phyloP scores from a whole-genome alignment of 2,888 invertebrate genomes.

The Drosophila eohydei region DNA sequence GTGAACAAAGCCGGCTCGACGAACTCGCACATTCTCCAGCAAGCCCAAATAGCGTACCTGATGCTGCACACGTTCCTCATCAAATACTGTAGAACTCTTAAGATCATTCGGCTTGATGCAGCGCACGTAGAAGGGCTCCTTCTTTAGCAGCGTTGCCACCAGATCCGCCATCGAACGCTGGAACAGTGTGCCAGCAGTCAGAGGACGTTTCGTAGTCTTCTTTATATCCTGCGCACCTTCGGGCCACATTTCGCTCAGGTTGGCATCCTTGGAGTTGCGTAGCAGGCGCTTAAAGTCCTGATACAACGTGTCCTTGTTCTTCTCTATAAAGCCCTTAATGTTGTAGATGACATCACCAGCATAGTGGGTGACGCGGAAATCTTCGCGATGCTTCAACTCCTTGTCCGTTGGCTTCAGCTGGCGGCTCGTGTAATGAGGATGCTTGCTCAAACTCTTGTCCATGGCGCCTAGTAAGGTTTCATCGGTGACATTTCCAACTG shows the following conservation, averaged over 20 bases:
- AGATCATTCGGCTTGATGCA: slow-evolving; percentile 99
- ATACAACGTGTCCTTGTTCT: slow-evolving; percentile 98
- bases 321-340: slow-evolving; percentile 96
- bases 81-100: slow-evolving; percentile 94
- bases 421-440: slow-evolving; percentile 96
- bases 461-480: slow-evolving; percentile 95
- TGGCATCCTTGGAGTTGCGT: slow-evolving; percentile 91
- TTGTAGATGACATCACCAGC: slow-evolving; percentile 98
- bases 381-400: slow-evolving; percentile 90
- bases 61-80: slow-evolving; percentile 89
- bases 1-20: slow-evolving; percentile 98
- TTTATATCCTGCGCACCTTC: slow-evolving; percentile 96
- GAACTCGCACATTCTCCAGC: slow-evolving; percentile 97
- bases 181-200: slow-evolving; percentile 97
- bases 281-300: slow-evolving; percentile 98
- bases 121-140: slow-evolving; percentile 98
- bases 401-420: slow-evolving; percentile 94
- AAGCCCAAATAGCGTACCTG: slow-evolving; percentile 92
- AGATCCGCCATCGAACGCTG: slow-evolving; percentile 97
- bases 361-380: slow-evolving; percentile 96
- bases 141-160: slow-evolving; percentile 94
- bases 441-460: slow-evolving; percentile 93
- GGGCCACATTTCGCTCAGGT: slow-evolving; percentile 96
- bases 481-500: slow-evolving; percentile 95
- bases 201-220: slow-evolving; percentile 96